These are phyloP conservation scores for Dolichallabes microphthalmus DNA, from an alignment of 2,113 vertebrate genomes.

Conservation along the genomic window DNA sequence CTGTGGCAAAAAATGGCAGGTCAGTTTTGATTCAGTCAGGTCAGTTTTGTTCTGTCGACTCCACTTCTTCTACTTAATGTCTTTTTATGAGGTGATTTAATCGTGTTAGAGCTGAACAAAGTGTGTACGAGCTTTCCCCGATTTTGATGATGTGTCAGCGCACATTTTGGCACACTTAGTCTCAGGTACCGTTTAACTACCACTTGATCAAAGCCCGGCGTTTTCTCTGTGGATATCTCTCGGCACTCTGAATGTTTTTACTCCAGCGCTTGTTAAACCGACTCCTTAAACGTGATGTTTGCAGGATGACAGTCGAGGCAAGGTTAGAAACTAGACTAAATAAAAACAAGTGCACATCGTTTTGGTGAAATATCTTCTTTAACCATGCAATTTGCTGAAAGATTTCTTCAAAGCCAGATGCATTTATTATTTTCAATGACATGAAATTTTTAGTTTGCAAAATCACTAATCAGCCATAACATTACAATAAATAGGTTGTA, in stretches of 20 bases:
- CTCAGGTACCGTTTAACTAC: background rate
- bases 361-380: background rate
- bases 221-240: background rate
- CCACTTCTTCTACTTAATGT: background rate
- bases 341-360: background rate
- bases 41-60: background rate
- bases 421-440: background rate
- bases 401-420: background rate
- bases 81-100: background rate
- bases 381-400: background rate
- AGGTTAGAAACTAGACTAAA: conserved; percentile 3
- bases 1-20: background rate
- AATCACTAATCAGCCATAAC: background rate
- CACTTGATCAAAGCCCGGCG: background rate
- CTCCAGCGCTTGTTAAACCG: background rate
- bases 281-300: background rate
- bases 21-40: background rate
- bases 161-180: background rate
- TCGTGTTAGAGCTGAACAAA: background rate
- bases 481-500: no score
- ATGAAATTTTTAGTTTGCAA: background rate
- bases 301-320: background rate
- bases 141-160: background rate
- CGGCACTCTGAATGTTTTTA: conserved; percentile 1
- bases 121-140: background rate